phyloP scores from a whole-genome alignment of 2,797 vertebrate species.

The Rousettus madagascariensis region DNA sequence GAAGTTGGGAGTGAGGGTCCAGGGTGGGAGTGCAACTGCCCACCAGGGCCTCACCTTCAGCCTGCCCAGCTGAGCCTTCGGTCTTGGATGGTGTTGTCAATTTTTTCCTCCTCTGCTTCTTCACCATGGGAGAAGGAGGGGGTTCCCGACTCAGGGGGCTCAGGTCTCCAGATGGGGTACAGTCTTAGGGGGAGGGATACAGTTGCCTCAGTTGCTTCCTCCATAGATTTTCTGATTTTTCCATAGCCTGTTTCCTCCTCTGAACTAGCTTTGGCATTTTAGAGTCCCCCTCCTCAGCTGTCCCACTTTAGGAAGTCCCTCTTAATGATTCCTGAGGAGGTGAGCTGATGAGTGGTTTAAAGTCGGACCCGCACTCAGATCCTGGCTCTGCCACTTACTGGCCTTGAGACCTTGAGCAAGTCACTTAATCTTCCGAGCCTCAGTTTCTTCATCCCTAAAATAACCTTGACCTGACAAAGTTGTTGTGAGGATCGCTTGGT shows the following conservation, averaged over 20 bases:
- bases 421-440: slow-evolving; percentile 59
- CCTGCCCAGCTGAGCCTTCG: slow-evolving; percentile 90
- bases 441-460: slow-evolving; percentile 59
- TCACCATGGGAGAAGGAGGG: slow-evolving; percentile 92
- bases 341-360: background rate
- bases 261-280: slow-evolving; percentile 48
- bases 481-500: slow-evolving; percentile 25
- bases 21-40: background rate
- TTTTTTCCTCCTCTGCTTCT: slow-evolving; percentile 97
- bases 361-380: slow-evolving; percentile 16
- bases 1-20: background rate
- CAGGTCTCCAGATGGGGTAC: slow-evolving; percentile 88
- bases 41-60: slow-evolving; percentile 88
- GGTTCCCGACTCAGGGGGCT: slow-evolving; percentile 89
- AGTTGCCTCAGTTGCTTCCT: slow-evolving; percentile 16
- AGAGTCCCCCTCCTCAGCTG: background rate
- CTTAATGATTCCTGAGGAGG: background rate
- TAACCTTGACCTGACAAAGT: slow-evolving; percentile 48
- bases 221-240: slow-evolving; percentile 38
- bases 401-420: slow-evolving; percentile 44
- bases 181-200: slow-evolving; percentile 79
- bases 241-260: slow-evolving; percentile 24
- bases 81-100: slow-evolving; percentile 95
- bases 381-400: slow-evolving; percentile 39
- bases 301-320: background rate